These are phyloP conservation scores for Ptilodon capucinus DNA, from an alignment of 2,888 invertebrate genomes.

Conservation along the genomic window DNA sequence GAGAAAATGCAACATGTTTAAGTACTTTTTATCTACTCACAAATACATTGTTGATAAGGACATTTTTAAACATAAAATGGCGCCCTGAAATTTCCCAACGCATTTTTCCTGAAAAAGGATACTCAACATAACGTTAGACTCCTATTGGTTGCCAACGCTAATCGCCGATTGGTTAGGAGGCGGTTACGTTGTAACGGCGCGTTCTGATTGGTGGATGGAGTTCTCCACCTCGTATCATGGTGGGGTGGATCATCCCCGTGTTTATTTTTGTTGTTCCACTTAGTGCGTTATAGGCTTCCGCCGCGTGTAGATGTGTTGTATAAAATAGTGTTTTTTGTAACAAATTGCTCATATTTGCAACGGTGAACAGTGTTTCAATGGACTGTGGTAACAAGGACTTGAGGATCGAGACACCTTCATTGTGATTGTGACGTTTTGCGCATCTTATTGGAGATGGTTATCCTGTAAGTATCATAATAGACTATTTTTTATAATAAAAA, in stretches of 20 bases:
- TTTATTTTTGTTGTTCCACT: conserved; percentile 77
- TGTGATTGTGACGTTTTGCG: conserved; percentile 50
- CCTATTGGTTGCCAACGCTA: conserved; percentile 51
- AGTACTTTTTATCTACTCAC: neutral
- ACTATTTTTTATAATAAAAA: neutral
- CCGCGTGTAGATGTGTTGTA: conserved; percentile 49
- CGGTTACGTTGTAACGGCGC: conserved; percentile 41
- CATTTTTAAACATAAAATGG: conserved; percentile 25
- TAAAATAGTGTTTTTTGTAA: conserved; percentile 23
- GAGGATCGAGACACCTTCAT: conserved; percentile 30
- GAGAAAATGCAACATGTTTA: too few relatives aligned
- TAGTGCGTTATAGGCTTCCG: conserved; percentile 74
- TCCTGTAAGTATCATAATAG: conserved; percentile 64
- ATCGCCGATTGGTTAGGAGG: conserved; percentile 63
- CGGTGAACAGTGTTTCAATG: conserved; percentile 36
- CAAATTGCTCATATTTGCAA: conserved; percentile 5
- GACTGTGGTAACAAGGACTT: conserved; percentile 43
- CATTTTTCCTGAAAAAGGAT: conserved; percentile 64
- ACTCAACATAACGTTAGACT: conserved; percentile 32
- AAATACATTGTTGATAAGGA: neutral
- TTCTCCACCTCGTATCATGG: conserved; percentile 49
- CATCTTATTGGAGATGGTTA: conserved; percentile 71
- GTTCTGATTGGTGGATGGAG: conserved; percentile 47
- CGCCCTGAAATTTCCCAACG: conserved; percentile 54
- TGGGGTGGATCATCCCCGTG: conserved; percentile 74